Evolutionary conservation across 64 coral and sea anemone genomes (phyloP).

Genomic region (Actinia equina): DNA sequence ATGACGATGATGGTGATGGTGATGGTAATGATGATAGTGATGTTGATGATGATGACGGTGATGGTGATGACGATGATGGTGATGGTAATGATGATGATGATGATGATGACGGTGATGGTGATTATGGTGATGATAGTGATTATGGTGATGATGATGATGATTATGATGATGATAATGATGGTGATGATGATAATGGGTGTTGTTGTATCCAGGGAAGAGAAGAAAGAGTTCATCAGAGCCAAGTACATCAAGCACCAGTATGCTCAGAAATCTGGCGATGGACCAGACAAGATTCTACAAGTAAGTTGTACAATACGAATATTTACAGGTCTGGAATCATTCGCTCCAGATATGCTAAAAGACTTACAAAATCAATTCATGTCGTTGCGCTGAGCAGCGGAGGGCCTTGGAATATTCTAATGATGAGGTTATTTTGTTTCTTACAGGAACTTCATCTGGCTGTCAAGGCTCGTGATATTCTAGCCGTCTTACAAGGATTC

Average conservation of each 20-base stretch:
- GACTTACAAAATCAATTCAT: too few relatives aligned
- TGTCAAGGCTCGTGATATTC: conserved; percentile 82
- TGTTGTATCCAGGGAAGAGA: conserved; percentile 78
- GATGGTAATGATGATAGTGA: not conserved
- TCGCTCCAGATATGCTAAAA: too few relatives aligned
- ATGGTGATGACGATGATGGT: not conserved
- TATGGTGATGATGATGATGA: not conserved
- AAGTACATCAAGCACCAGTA: conserved; percentile 93
- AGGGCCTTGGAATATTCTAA: too few relatives aligned
- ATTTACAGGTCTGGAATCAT: too few relatives aligned
- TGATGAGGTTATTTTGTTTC: not conserved
- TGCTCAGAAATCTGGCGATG: conserved; percentile 84
- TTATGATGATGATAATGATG: not conserved
- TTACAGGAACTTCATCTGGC: conserved; percentile 79
- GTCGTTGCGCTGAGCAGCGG: too few relatives aligned
- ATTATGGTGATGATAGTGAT: not conserved
- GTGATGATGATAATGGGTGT: not conserved
- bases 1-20: not conserved
- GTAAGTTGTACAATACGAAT: conserved; percentile 27
- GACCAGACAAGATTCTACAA: conserved; percentile 66
- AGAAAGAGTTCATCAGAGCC: conserved; percentile 91
- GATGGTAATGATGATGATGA: not conserved
- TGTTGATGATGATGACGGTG: not conserved
- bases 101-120: not conserved
- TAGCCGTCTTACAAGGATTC: conserved; percentile 95